Conservation (phyloP, 2,797 vertebrate species). For the Malacoraja senta region DNA sequence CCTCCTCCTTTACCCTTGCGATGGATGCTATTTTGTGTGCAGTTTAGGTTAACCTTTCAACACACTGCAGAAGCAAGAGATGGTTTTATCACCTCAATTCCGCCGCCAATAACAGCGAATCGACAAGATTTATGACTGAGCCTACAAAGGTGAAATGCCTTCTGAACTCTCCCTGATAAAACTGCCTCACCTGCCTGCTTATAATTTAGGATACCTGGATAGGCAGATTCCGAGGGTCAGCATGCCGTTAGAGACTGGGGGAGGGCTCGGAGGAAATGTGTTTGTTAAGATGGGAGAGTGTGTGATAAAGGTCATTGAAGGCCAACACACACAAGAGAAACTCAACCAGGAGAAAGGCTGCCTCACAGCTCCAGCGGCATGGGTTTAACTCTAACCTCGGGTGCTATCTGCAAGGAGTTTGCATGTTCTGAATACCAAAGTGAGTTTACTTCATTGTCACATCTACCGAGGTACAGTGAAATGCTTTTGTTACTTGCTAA, state of each 20-base stretch:
- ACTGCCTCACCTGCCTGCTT: neutral
- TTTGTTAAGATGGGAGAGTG: too few species aligned
- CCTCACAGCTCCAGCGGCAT: too few species aligned
- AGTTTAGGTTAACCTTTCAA: neutral
- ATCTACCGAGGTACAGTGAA: too few species aligned
- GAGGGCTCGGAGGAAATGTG: too few species aligned
- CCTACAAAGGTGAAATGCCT: neutral
- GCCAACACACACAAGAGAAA: neutral
- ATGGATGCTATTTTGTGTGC: neutral
- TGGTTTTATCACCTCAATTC: neutral
- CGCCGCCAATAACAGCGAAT: neutral
- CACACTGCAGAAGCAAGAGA: neutral
- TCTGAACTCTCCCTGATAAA: neutral
- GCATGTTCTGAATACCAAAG: too few species aligned
- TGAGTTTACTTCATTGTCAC: too few species aligned
- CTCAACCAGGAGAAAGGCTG: neutral
- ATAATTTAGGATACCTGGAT: neutral
- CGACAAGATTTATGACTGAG: constrained; percentile 8
- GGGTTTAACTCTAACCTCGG: too few species aligned
- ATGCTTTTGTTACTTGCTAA: too few species aligned
- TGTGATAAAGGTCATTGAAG: neutral
- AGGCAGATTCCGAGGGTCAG: too few species aligned
- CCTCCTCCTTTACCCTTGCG: neutral
- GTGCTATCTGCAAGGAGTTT: too few species aligned
- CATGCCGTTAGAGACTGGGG: neutral